Evolutionary conservation across 1,140 invertebrate genomes (phyloP).

Genomic region (Phymorhynchus buccinoides): DNA sequence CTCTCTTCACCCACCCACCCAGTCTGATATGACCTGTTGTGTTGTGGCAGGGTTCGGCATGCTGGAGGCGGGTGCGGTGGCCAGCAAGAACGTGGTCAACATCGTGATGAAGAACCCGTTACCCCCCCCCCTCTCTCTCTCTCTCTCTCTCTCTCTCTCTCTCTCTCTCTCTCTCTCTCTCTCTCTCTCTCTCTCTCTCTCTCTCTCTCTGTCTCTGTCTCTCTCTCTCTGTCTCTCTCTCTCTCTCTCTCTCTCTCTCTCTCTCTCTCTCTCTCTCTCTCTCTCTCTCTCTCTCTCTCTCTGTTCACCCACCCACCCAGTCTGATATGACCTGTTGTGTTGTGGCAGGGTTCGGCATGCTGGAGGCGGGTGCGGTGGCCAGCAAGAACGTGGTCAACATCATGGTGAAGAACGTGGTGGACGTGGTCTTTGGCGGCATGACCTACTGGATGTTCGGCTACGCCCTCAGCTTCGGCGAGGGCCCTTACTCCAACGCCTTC

Average conservation of each 20-base stretch:
- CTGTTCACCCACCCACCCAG: not conserved
- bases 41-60: constrained; percentile 76
- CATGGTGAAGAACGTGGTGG: constrained; percentile 78
- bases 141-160: no score
- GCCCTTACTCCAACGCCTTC: constrained; percentile 80
- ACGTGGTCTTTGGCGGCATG: constrained; percentile 88
- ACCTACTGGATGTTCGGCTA: constrained; percentile 97
- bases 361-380: constrained; percentile 77
- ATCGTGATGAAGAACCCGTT: constrained; percentile 78
- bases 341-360: constrained; percentile 75
- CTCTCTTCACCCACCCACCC: not conserved
- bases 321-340: not conserved
- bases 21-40: not conserved
- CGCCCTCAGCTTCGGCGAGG: constrained; percentile 89
- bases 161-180: no score
- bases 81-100: constrained; percentile 78
- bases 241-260: not conserved
- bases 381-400: constrained; percentile 79
- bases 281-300: not conserved
- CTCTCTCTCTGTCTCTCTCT: not conserved
- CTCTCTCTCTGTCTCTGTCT: no score
- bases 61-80: constrained; percentile 77
- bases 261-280: not conserved
- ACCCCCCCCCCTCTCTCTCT: no score
- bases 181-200: no score